Evolutionary conservation across 2,888 invertebrate genomes (phyloP).

Genomic region (Ormyrus thymus): DNA sequence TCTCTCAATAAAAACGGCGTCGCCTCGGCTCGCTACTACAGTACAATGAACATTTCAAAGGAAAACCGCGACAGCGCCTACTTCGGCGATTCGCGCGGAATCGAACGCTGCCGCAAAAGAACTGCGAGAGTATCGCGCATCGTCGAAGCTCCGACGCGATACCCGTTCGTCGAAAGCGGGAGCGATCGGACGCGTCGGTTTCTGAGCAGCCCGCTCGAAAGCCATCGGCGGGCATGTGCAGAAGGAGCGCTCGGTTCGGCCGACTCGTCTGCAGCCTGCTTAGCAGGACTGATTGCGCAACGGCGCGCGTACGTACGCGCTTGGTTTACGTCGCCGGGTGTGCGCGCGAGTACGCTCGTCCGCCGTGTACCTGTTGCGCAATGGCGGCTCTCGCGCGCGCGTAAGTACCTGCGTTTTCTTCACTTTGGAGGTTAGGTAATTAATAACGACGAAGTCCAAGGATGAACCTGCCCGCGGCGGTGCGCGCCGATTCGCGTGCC

Average conservation of each 20-base stretch:
- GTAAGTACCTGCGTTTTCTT: conserved; percentile 67
- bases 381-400: conserved; percentile 56
- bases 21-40: too few species aligned
- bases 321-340: background rate
- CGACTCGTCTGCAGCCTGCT: conserved; percentile 12
- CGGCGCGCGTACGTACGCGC: background rate
- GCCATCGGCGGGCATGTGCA: background rate
- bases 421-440: conserved; percentile 72
- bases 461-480: conserved; percentile 60
- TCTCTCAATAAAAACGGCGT: too few species aligned
- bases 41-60: too few species aligned
- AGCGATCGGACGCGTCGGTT: too few species aligned
- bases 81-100: too few species aligned
- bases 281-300: conserved; percentile 30
- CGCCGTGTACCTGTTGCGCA: conserved; percentile 69
- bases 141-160: too few species aligned
- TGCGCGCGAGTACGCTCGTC: too few species aligned
- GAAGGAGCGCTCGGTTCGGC: background rate
- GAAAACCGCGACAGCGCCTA: too few species aligned
- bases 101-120: too few species aligned
- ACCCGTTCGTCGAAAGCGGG: too few species aligned
- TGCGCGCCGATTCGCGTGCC: background rate
- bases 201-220: too few species aligned
- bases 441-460: conserved; percentile 73
- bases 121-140: too few species aligned